A percentile compares a stretch with the other conserved stretches of the same genome.
phyloP scores from a whole-genome alignment of 1,140 invertebrate genomes.

The Trypoxylus dichotomus region DNA sequence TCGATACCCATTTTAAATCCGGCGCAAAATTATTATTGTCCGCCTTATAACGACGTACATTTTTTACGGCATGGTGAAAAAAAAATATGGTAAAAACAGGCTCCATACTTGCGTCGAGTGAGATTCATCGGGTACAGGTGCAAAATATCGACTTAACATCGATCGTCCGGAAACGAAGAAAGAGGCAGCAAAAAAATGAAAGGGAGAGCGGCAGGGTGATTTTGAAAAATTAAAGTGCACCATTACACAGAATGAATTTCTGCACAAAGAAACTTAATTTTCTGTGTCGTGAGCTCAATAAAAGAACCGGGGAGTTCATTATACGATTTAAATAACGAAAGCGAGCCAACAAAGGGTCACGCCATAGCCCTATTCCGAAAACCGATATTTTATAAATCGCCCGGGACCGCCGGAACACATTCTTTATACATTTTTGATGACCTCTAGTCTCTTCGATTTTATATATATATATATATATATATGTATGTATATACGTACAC shows the following conservation, averaged over 20 bases:
- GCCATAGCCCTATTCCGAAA: conserved; percentile 14
- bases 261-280: conserved; percentile 21
- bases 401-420: neutral
- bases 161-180: neutral
- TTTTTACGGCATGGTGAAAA: neutral
- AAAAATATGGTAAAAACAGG: neutral
- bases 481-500: too few species aligned
- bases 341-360: conserved; percentile 2
- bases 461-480: neutral
- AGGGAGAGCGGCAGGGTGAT: neutral
- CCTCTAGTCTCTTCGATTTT: neutral
- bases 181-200: neutral
- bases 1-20: neutral
- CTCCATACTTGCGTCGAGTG: neutral
- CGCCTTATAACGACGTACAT: neutral
- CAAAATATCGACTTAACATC: neutral
- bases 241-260: conserved; percentile 4
- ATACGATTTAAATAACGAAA: conserved; percentile 22
- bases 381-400: conserved; percentile 19
- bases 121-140: neutral
- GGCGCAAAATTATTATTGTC: neutral
- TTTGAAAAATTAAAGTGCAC: conserved; percentile 19
- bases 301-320: conserved; percentile 6
- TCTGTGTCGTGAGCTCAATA: conserved; percentile 22
- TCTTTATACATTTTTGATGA: conserved; percentile 23